These are phyloP conservation scores for Leuciscus waleckii DNA, from an alignment of 2,797 vertebrate species.

Conservation along the genomic window DNA sequence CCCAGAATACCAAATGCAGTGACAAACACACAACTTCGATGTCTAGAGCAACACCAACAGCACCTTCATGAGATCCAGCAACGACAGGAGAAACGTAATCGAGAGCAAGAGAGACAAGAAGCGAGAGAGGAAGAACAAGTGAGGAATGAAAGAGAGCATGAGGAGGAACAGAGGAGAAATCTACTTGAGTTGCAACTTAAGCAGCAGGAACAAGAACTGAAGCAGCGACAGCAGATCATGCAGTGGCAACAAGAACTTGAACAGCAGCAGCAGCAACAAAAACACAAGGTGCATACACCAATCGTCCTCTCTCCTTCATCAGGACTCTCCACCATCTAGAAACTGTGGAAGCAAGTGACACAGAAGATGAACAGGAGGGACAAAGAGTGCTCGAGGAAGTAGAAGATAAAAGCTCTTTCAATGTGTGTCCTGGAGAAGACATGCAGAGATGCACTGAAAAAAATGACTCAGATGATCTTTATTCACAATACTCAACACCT, in stretches of 20 bases:
- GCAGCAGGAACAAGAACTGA: constrained; percentile 76
- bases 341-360: constrained; percentile 78
- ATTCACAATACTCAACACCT: constrained; percentile 2
- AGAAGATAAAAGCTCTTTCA: constrained; percentile 28
- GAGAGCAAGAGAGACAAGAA: constrained; percentile 47
- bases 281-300: constrained; percentile 60
- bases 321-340: constrained; percentile 89
- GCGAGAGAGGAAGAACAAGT: constrained; percentile 63
- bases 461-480: constrained; percentile 47
- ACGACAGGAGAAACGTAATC: constrained; percentile 70
- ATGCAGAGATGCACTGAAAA: constrained; percentile 29
- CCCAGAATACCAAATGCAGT: constrained; percentile 66
- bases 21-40: constrained; percentile 74
- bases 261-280: constrained; percentile 58
- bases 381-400: constrained; percentile 13
- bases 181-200: constrained; percentile 74
- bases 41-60: constrained; percentile 78
- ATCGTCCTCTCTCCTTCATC: constrained; percentile 73
- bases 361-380: constrained; percentile 40
- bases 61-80: constrained; percentile 78
- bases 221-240: constrained; percentile 78
- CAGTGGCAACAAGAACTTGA: constrained; percentile 81
- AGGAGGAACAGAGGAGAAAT: constrained; percentile 64
- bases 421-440: not conserved
- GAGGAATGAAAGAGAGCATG: constrained; percentile 64